Percentiles rank a stretch among this genome's conserved stretches.
phyloP scores from a whole-genome alignment of 2,797 vertebrate species.

The Poeciliopsis turneri region DNA sequence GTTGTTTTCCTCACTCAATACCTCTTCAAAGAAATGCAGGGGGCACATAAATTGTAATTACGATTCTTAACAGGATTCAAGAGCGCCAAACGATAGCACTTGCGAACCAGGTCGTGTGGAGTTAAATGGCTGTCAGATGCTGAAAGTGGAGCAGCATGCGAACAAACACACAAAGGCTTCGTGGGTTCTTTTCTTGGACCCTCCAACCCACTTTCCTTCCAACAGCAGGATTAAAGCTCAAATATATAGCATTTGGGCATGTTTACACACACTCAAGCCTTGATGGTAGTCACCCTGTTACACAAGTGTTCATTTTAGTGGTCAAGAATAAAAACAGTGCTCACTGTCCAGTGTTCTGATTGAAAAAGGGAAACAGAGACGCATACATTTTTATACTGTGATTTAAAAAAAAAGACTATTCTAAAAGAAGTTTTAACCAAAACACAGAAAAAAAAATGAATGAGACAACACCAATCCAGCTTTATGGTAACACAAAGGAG shows the following conservation, averaged over 20 bases:
- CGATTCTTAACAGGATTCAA: constrained; percentile 82
- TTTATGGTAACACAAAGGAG: constrained; percentile 46
- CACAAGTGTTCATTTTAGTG: not conserved
- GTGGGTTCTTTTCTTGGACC: constrained; percentile 54
- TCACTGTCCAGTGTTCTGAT: not conserved
- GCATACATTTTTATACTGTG: not conserved
- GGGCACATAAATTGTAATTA: constrained; percentile 82
- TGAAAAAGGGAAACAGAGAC: not conserved
- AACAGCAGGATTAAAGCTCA: constrained; percentile 55
- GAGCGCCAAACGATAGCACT: constrained; percentile 76
- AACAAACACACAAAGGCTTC: constrained; percentile 71
- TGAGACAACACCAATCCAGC: constrained; percentile 45
- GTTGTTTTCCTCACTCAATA: constrained; percentile 53
- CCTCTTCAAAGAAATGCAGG: constrained; percentile 72
- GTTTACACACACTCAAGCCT: constrained; percentile 27
- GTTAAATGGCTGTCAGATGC: constrained; percentile 85
- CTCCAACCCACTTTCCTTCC: constrained; percentile 50
- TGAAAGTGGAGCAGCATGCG: constrained; percentile 77
- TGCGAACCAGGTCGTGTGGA: constrained; percentile 83
- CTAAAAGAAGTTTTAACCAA: not conserved
- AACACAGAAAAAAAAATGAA: not conserved
- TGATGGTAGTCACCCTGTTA: constrained; percentile 2
- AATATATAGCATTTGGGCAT: constrained; percentile 33
- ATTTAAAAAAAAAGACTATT: not conserved
- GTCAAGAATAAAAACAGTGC: not conserved